phyloP scores from a whole-genome alignment of 1,140 invertebrate species.

The Drosophila ambigua region DNA sequence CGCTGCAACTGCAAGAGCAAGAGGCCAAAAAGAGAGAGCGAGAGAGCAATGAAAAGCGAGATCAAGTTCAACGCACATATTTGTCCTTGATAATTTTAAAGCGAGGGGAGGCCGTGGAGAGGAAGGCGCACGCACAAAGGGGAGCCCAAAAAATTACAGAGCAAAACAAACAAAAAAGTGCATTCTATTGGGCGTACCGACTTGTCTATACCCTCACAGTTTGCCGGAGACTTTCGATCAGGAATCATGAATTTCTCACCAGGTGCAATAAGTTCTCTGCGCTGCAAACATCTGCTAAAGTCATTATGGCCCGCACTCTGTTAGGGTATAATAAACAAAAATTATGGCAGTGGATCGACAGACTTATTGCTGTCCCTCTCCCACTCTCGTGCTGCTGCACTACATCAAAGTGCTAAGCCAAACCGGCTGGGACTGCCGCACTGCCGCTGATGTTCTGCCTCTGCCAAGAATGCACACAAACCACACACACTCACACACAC shows the following conservation, averaged over 20 bases:
- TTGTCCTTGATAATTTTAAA: conserved; percentile 80
- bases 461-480: conserved; percentile 32
- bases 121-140: conserved; percentile 35
- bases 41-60: conserved; percentile 66
- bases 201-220: too few relatives aligned
- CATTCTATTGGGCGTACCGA: too few relatives aligned
- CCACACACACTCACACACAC: conserved; percentile 25
- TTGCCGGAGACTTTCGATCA: too few relatives aligned
- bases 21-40: conserved; percentile 13
- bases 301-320: not conserved
- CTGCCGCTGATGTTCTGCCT: not conserved
- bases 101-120: conserved; percentile 4
- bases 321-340: conserved; percentile 60
- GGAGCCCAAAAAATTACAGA: conserved; percentile 66
- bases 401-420: conserved; percentile 40
- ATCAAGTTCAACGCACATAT: conserved; percentile 82
- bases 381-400: conserved; percentile 10
- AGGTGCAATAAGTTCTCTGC: too few relatives aligned
- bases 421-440: conserved; percentile 59
- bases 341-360: conserved; percentile 81
- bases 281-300: not conserved
- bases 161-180: conserved; percentile 49
- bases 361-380: conserved; percentile 65
- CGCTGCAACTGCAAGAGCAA: conserved; percentile 31
- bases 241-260: too few relatives aligned